Conservation (phyloP, 2,797 vertebrate species). For the Mormyrops boulengeri region DNA sequence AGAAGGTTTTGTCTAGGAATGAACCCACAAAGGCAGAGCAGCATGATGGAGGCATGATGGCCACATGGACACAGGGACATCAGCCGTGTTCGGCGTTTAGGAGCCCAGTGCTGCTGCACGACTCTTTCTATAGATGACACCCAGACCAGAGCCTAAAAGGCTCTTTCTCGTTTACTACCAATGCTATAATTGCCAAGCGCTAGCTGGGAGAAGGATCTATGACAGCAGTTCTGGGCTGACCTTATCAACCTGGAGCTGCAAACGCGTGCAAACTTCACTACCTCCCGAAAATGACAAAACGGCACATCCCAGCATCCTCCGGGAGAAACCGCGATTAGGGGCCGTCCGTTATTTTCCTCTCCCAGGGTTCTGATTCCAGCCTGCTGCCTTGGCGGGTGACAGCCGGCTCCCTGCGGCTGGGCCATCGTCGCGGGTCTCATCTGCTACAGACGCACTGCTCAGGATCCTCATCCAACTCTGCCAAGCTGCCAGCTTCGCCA, state of each 20-base stretch:
- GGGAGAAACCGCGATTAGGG: neutral
- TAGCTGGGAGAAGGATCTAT: neutral
- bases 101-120: neutral
- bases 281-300: neutral
- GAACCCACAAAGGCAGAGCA: neutral
- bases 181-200: neutral
- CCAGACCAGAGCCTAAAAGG: neutral
- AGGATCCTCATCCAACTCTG: neutral
- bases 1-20: neutral
- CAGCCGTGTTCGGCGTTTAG: neutral
- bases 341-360: neutral
- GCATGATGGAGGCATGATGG: too few relatives aligned
- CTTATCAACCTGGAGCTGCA: slow-evolving; percentile 6
- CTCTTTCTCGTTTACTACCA: neutral
- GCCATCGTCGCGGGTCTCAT: neutral
- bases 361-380: neutral
- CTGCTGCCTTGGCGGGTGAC: neutral
- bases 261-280: neutral
- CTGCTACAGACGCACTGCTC: neutral
- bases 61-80: neutral
- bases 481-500: neutral
- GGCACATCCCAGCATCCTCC: neutral
- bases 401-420: neutral
- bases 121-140: neutral
- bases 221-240: neutral